Percentiles rank a stretch among this genome's conserved stretches.
phyloP scores from a whole-genome alignment of 2,797 vertebrate genomes.

The Falco concolor region DNA sequence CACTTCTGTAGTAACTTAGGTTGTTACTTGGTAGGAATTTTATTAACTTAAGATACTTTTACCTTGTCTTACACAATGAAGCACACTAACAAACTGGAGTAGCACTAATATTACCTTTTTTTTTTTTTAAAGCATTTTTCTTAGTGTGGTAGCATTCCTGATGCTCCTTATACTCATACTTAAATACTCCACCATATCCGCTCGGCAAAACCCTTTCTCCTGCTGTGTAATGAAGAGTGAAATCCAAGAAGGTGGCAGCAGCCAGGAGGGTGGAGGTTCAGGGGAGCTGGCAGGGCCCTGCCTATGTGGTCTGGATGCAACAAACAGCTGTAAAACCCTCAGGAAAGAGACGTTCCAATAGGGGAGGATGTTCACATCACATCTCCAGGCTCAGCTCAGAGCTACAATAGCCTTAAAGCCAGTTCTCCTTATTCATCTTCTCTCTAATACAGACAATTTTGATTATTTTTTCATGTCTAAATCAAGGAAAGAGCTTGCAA shows the following conservation, averaged over 20 bases:
- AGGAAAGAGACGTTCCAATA: background rate
- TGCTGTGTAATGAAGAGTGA: background rate
- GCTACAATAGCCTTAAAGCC: background rate
- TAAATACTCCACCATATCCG: background rate
- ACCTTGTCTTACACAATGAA: background rate
- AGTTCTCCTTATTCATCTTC: background rate
- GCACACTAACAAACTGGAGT: background rate
- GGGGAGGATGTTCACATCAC: background rate
- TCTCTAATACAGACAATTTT: background rate
- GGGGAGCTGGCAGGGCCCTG: background rate
- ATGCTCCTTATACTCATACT: background rate
- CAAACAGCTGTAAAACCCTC: background rate
- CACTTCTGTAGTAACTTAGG: background rate
- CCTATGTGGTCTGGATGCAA: too few relatives aligned
- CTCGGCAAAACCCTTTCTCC: background rate
- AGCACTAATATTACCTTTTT: background rate
- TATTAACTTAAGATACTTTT: background rate
- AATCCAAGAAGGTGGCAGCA: fast-evolving
- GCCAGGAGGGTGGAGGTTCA: background rate
- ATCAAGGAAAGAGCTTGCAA: background rate
- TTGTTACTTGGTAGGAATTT: background rate
- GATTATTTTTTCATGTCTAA: background rate
- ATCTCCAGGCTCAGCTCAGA: background rate
- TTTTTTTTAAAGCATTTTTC: background rate
- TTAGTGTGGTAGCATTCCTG: background rate